phyloP scores from a whole-genome alignment of 2,113 vertebrate genomes.

The Cariama cristata region DNA sequence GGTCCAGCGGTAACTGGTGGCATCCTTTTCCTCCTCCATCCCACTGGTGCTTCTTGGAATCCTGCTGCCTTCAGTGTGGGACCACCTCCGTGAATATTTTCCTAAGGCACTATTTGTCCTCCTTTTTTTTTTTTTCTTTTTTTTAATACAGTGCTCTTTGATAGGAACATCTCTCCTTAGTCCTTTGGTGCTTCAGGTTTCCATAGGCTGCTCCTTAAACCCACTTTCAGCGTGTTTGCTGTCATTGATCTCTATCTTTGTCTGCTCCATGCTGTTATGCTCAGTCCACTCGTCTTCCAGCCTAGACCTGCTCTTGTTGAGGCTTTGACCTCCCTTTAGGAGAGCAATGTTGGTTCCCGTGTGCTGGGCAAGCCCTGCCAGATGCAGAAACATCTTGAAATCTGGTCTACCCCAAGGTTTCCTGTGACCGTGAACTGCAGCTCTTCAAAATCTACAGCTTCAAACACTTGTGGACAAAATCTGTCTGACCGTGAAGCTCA shows the following conservation, averaged over 20 bases:
- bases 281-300: not conserved
- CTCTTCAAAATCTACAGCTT: not conserved
- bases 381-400: not conserved
- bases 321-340: not conserved
- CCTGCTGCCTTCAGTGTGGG: not conserved
- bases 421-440: not conserved
- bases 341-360: fast-evolving
- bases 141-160: not conserved
- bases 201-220: not conserved
- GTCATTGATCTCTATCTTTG: not conserved
- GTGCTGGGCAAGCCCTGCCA: not conserved
- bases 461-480: not conserved
- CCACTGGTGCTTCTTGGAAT: not conserved
- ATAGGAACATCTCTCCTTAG: not conserved
- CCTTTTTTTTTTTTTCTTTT: not conserved
- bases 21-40: not conserved
- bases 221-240: not conserved
- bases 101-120: not conserved
- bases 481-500: not conserved
- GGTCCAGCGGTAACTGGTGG: fast-evolving
- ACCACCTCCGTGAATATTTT: not conserved
- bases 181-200: not conserved
- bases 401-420: not conserved
- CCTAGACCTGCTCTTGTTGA: not conserved
- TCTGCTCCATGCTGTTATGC: not conserved